phyloP scores from a whole-genome alignment of 2,113 vertebrate species.

The Bubo scandiacus region DNA sequence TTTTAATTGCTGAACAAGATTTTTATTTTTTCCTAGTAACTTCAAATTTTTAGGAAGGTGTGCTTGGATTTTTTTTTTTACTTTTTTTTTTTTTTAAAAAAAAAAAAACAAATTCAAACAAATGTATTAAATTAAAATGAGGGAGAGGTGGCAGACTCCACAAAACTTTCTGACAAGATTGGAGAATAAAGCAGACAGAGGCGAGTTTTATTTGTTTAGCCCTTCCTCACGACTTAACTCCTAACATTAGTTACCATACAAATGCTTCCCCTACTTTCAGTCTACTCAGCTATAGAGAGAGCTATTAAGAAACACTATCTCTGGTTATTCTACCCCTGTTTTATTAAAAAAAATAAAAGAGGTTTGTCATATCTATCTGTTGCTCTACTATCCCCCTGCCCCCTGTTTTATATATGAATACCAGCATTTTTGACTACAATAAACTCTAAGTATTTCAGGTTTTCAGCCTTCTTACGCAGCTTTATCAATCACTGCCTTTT shows the following conservation, averaged over 20 bases:
- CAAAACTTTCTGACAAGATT: not conserved
- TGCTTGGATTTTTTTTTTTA: not conserved
- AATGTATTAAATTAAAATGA: not conserved
- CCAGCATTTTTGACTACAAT: not conserved
- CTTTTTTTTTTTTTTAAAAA: not conserved
- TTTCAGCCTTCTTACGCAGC: not conserved
- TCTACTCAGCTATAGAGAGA: not conserved
- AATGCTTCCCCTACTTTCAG: not conserved
- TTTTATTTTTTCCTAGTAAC: not conserved
- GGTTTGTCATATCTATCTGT: not conserved
- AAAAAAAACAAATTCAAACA: not conserved
- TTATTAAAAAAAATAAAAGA: not conserved
- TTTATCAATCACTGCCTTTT: not conserved
- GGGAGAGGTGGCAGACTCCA: not conserved
- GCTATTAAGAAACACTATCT: not conserved
- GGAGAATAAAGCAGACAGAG: not conserved
- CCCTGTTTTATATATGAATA: not conserved
- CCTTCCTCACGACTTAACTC: not conserved
- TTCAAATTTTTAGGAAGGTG: not conserved
- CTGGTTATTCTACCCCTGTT: not conserved
- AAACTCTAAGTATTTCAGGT: not conserved
- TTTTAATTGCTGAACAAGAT: not conserved
- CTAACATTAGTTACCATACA: not conserved
- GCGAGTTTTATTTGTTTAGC: not conserved
- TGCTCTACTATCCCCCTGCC: rapidly evolving